These are phyloP conservation scores for Rhabditoides inermis DNA, from an alignment of 2,888 invertebrate species.

Conservation along the genomic window DNA sequence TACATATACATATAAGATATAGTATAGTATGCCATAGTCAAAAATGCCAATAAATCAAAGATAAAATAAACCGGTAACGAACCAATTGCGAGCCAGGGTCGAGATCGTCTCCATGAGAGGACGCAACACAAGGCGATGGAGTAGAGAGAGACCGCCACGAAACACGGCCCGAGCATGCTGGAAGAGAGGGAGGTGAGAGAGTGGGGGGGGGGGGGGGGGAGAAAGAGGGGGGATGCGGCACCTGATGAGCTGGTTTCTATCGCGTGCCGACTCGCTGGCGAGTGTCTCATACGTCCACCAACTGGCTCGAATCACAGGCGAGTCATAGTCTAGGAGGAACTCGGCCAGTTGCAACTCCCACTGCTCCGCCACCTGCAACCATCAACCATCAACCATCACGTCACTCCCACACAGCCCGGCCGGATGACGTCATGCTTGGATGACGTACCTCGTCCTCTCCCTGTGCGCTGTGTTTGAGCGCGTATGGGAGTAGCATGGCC, in stretches of 20 bases:
- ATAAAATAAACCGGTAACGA: no score
- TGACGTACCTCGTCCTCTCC: constrained; percentile 43
- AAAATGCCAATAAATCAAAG: no score
- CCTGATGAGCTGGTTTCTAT: constrained; percentile 41
- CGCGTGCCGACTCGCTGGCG: constrained; percentile 45
- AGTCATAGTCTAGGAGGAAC: constrained; percentile 33
- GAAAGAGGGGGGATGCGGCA: constrained; percentile 6
- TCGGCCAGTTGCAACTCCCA: constrained; percentile 49
- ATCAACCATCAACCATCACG: no score
- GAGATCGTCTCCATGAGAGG: constrained; percentile 74
- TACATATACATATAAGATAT: no score
- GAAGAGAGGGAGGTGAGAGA: constrained; percentile 10
- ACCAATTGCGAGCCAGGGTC: no score
- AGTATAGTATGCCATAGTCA: no score
- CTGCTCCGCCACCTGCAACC: constrained; percentile 45
- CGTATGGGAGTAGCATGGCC: constrained; percentile 50
- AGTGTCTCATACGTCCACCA: constrained; percentile 53
- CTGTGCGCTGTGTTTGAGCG: constrained; percentile 40
- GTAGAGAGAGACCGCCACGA: constrained; percentile 46
- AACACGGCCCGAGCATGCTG: constrained; percentile 49
- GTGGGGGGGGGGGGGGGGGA: constrained; percentile 10
- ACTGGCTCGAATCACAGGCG: constrained; percentile 28
- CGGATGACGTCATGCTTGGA: no score
- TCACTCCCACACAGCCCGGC: no score
- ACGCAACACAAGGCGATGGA: constrained; percentile 47